Base-by-base conservation (phyloP, 2,888 invertebrate genomes). In the Nomada fabriciana region DNA sequence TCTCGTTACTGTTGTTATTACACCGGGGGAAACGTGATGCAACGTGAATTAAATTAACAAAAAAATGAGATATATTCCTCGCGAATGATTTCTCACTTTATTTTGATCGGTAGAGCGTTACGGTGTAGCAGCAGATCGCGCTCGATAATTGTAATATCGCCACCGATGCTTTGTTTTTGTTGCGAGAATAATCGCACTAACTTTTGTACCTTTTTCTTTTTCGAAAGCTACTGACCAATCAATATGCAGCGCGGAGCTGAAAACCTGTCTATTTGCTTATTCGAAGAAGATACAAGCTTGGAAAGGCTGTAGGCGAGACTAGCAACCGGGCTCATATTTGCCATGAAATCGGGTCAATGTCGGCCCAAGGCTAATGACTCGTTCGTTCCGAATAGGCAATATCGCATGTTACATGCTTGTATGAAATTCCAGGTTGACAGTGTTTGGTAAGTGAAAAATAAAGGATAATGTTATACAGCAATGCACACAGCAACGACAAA, bases 261-360 rank as follows among this genome's bases (percentile, higher is more conserved):
- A 65, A 15, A 55, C 18, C 10, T 13, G 47, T 18, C 25, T 25
- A 36, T 83, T 77, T 42, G 59, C n/a, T 71, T 74, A 70, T 23
- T 74, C 47, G 61, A 73, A 78, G 70, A 76, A 61, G 72, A 76
- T 25, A 67, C 63, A 47, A 60, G 9, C 15, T 25, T 29, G 70
- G 59, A 61, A 80, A 73, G 59, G 76, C 23, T 72, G 71, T 76
- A 76, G 52, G 42, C 65, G n/a, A 65, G 74, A 20, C 55, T 68
- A 76, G 59, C 29, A 64, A 11, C 60, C 47, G 65, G 72, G 61
- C 60, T 77, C 65, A 76, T 80, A 89, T 91, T 90, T 90, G 77
- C 84, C 86, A 90, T 90, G 91, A 89, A 93, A 92, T 91, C 88
- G 80, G 92, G 93, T 92, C 92, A 93, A 89, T 92, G 92, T 91